A percentile compares a stretch with the other conserved stretches of the same genome.
Conservation (phyloP, 2,888 invertebrate species). For the Unio delphinus region DNA sequence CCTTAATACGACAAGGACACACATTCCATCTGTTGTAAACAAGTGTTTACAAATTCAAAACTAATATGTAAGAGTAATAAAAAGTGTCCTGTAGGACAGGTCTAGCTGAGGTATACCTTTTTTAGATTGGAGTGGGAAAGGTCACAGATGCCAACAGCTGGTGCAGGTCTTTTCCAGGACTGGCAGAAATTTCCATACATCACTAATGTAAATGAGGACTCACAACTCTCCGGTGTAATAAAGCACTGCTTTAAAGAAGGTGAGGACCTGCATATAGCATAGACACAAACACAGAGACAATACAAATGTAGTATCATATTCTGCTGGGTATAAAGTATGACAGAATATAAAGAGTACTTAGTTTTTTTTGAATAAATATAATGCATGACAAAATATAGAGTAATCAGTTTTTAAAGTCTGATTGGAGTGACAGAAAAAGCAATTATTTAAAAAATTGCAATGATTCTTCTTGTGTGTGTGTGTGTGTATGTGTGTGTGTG, state of each 20-base stretch:
- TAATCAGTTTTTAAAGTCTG: too few species aligned
- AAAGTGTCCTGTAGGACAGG: not conserved
- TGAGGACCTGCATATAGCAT: constrained; percentile 7
- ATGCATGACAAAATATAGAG: too few species aligned
- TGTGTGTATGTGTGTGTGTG: too few species aligned
- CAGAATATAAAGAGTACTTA: too few species aligned
- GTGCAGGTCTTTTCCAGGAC: constrained; percentile 13
- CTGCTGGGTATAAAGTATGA: too few species aligned
- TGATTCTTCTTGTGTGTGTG: too few species aligned
- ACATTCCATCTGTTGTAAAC: not conserved
- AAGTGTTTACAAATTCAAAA: not conserved
- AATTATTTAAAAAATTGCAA: too few species aligned
- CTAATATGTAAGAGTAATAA: not conserved
- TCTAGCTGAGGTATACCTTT: not conserved
- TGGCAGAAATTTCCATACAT: constrained; percentile 48
- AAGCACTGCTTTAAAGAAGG: constrained; percentile 46
- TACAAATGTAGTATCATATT: not conserved
- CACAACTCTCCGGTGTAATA: constrained; percentile 56
- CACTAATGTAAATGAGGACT: constrained; percentile 59
- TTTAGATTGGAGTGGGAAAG: constrained; percentile 54
- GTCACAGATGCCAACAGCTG: constrained; percentile 14
- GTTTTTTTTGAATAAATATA: too few species aligned
- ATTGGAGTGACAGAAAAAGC: too few species aligned
- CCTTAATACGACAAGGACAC: too few species aligned
- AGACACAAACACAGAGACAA: not conserved